A percentile compares a stretch with the other conserved stretches of the same genome.
Evolutionary conservation across 2,113 vertebrate species (phyloP).

Genomic region (Ursus arctos): DNA sequence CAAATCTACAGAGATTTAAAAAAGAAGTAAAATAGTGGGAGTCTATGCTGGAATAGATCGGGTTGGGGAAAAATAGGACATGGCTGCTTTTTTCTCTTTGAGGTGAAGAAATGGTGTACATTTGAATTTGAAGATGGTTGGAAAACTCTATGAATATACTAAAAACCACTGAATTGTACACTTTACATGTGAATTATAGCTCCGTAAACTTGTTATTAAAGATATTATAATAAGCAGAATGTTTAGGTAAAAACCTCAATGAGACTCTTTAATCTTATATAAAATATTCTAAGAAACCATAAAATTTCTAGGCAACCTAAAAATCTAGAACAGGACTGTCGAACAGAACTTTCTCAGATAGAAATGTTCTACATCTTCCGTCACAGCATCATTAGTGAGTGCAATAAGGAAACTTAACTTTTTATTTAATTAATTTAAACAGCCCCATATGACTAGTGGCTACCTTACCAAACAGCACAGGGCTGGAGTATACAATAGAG

Average conservation of each 20-base stretch:
- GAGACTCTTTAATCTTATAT: not conserved
- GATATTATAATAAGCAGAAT: slow-evolving; percentile 15
- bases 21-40: not conserved
- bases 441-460: not conserved
- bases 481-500: not conserved
- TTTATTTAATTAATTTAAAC: not conserved
- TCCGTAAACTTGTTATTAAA: not conserved
- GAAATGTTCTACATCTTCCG: not conserved
- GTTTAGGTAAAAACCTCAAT: not conserved
- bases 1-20: not conserved
- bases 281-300: not conserved
- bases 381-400: not conserved
- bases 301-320: slow-evolving; percentile 3
- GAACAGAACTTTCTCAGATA: not conserved
- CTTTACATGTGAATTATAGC: not conserved
- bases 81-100: not conserved
- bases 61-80: not conserved
- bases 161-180: not conserved
- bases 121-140: not conserved
- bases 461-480: not conserved
- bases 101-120: not conserved
- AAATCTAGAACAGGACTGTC: not conserved
- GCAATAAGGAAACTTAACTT: not conserved
- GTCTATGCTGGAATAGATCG: not conserved
- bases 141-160: not conserved